Evolutionary conservation across 2,113 vertebrate species (phyloP), one percentile per base, ranked within the genome.

Genomic region (Parotia lawesii): DNA sequence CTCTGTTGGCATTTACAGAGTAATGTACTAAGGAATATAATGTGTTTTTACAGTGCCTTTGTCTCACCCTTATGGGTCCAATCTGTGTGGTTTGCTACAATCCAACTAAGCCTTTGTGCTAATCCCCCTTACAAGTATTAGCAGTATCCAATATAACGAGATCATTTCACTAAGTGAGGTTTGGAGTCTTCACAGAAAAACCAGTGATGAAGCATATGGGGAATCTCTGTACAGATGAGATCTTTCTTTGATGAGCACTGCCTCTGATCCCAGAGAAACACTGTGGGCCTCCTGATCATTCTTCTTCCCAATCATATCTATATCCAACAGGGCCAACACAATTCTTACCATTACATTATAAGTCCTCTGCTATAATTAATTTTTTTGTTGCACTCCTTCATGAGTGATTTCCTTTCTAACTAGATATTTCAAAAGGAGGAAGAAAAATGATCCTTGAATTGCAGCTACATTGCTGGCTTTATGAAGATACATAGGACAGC

Each of bases 321-420:
- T 93, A 95, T 86, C 93, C 94, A 96, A 54, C 94, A 93, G 93
- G 44, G 86, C 40, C 47, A 57, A 64, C 50, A 95, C 57, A 95
- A 91, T 91, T 93, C 75, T 89, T 70, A 62, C 75, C 31, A 54
- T 78, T 85, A 64, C 62, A 73, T 66, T 89, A 10, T 45, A 90
- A 91, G 62, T 56, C 61, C 40, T 88, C 51, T 61, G 58, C 60
- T 74, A 71, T 86, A 96, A 96, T 97, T 95, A 89, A 64, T 94
- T 81, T 91, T 93, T 93, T 75, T 94, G 75, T 93, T 71, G 70
- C 53, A 35, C 28, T 89, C 61, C 72, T 85, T 79, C 87, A 57
- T 88, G 79, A 96, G 56, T 85, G 79, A 85, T 93, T 96, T 91
- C 61, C 42, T 92, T 93, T 85, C 85, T 84, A 95, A 87, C 64